phyloP scores from a whole-genome alignment of 2,113 vertebrate genomes.

The Brevimyrus niger region DNA sequence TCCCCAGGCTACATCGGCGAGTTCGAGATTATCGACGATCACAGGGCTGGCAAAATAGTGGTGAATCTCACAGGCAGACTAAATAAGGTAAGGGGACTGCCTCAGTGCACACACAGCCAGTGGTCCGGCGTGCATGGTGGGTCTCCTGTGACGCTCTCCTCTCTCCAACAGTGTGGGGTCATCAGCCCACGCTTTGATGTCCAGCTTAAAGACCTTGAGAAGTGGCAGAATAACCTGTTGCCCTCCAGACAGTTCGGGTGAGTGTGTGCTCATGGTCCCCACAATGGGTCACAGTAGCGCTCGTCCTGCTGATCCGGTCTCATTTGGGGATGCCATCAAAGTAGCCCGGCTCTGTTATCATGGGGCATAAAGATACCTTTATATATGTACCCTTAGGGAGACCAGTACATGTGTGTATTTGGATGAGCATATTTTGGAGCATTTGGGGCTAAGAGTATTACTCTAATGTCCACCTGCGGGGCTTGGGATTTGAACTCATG shows the following conservation, averaged over 20 bases:
- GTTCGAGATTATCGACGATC: constrained; percentile 98
- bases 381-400: neutral
- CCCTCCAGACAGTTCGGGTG: constrained; percentile 98
- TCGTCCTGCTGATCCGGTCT: neutral
- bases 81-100: constrained; percentile 80
- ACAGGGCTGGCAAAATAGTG: constrained; percentile 97
- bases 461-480: neutral
- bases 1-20: constrained; percentile 91
- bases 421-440: neutral
- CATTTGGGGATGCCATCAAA: neutral
- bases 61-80: constrained; percentile 98
- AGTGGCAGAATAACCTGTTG: constrained; percentile 97
- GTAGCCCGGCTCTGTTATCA: neutral
- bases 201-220: constrained; percentile 96
- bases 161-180: constrained; percentile 78
- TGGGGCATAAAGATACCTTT: neutral
- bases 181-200: constrained; percentile 99
- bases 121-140: neutral
- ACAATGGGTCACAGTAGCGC: neutral
- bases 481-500: neutral
- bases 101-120: neutral
- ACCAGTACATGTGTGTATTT: neutral
- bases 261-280: constrained; percentile 41
- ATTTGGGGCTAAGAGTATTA: neutral
- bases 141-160: neutral